These are phyloP conservation scores for Clitarchus hookeri DNA, from an alignment of 2,888 invertebrate species.

Conservation along the genomic window DNA sequence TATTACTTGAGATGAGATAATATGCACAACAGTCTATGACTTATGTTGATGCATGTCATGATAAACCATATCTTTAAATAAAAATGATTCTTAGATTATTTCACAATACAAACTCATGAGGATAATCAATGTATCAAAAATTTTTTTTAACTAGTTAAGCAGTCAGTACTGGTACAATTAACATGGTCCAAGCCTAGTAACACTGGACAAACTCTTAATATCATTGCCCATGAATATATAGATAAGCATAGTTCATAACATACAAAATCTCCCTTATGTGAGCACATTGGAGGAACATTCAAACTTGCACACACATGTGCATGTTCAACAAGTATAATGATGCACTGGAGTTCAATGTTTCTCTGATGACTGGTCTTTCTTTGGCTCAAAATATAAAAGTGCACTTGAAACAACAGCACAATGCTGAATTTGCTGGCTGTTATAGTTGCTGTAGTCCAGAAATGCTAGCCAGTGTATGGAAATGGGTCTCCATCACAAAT, in stretches of 20 bases:
- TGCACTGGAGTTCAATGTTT: background rate
- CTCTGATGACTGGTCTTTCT: conserved; percentile 2
- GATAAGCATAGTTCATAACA: conserved; percentile 2
- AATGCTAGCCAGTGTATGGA: conserved; percentile 2
- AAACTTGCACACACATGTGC: background rate
- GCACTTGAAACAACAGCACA: conserved; percentile 7
- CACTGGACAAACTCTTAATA: background rate
- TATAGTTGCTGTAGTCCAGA: background rate
- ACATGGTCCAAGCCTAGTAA: background rate
- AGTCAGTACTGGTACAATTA: background rate
- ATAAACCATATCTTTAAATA: too few relatives aligned
- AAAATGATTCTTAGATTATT: too few relatives aligned
- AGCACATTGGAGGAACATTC: background rate
- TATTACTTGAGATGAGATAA: too few relatives aligned
- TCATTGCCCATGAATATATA: background rate
- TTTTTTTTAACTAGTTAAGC: background rate
- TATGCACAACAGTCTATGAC: too few relatives aligned
- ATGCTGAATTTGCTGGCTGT: background rate
- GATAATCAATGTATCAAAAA: too few relatives aligned
- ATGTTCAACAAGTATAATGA: background rate
- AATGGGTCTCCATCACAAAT: conserved; percentile 78
- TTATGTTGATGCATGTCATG: too few relatives aligned
- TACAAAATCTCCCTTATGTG: background rate
- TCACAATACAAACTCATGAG: too few relatives aligned
- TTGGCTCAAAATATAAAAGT: conserved; percentile 1